A percentile compares a stretch with the other conserved stretches of the same genome.
phyloP scores from a whole-genome alignment of 2,113 vertebrate species.

The Mellivora capensis region DNA sequence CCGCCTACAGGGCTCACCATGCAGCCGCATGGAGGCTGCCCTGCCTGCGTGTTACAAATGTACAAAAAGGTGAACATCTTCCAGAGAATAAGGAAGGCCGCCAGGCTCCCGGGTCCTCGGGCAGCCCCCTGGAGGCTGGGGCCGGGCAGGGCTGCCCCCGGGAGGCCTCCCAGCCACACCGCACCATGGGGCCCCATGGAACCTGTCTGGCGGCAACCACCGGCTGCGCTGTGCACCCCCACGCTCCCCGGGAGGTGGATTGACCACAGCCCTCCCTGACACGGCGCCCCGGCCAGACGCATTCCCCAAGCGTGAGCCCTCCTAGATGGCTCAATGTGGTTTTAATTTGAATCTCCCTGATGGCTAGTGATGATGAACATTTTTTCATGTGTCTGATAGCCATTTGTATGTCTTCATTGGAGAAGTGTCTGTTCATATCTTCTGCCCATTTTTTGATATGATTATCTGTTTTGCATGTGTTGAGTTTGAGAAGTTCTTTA shows the following conservation, averaged over 20 bases:
- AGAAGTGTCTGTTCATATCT: too few relatives aligned
- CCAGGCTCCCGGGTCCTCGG: background rate
- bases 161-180: background rate
- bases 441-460: too few relatives aligned
- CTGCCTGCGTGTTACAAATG: background rate
- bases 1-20: rapidly evolving
- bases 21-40: background rate
- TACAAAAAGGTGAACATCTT: background rate
- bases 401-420: too few relatives aligned
- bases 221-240: background rate
- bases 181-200: background rate
- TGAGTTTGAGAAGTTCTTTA: too few relatives aligned
- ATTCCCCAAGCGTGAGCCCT: conserved; percentile 13
- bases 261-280: conserved; percentile 11
- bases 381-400: too few relatives aligned
- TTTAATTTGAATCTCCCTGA: too few relatives aligned
- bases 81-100: background rate
- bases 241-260: background rate
- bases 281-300: background rate
- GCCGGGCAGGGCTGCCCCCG: background rate
- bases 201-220: background rate
- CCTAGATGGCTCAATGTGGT: too few relatives aligned
- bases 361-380: too few relatives aligned
- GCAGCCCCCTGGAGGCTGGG: background rate
- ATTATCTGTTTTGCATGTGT: too few relatives aligned